Conservation (phyloP, 2,797 vertebrate species). For the Esox lucius region DNA sequence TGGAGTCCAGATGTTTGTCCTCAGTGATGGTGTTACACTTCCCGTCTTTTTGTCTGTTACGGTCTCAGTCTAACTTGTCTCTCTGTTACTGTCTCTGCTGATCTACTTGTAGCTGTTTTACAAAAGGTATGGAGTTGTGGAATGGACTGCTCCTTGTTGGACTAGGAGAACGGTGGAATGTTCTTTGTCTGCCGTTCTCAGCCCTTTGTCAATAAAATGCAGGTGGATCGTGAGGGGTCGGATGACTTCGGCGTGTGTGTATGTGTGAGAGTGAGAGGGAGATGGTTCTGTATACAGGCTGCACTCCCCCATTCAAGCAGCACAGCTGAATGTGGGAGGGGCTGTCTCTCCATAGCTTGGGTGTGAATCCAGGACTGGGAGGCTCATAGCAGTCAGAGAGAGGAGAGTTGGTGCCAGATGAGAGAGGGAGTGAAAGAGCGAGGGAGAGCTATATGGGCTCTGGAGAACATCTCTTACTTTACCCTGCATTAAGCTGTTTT, state of each 20-base stretch:
- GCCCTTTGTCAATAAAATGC: slow-evolving; percentile 60
- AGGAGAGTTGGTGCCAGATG: slow-evolving; percentile 30
- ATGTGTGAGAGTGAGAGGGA: slow-evolving; percentile 33
- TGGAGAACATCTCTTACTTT: slow-evolving; percentile 35
- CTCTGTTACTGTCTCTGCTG: slow-evolving; percentile 18
- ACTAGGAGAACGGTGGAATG: slow-evolving; percentile 67
- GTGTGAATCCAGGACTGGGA: slow-evolving; percentile 56
- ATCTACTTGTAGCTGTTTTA: slow-evolving; percentile 57
- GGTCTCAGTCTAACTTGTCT: not conserved
- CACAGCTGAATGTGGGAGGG: slow-evolving; percentile 76
- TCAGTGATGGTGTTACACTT: not conserved
- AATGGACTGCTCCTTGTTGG: slow-evolving; percentile 37
- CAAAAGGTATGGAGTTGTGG: slow-evolving; percentile 38
- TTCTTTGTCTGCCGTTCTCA: slow-evolving; percentile 62
- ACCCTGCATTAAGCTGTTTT: slow-evolving; percentile 31
- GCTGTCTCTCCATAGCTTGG: slow-evolving; percentile 53
- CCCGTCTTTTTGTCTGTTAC: not conserved
- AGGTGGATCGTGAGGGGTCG: slow-evolving; percentile 69
- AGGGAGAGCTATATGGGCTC: slow-evolving; percentile 12
- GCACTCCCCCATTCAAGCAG: slow-evolving; percentile 59
- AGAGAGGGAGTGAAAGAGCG: slow-evolving; percentile 31
- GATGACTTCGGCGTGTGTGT: slow-evolving; percentile 45
- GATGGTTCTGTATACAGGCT: slow-evolving; percentile 42
- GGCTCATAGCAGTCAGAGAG: slow-evolving; percentile 38
- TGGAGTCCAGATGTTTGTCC: not conserved